A percentile compares a stretch with the other conserved stretches of the same genome.
Conservation (phyloP, 2,113 vertebrate genomes). For the Empidonax alnorum region DNA sequence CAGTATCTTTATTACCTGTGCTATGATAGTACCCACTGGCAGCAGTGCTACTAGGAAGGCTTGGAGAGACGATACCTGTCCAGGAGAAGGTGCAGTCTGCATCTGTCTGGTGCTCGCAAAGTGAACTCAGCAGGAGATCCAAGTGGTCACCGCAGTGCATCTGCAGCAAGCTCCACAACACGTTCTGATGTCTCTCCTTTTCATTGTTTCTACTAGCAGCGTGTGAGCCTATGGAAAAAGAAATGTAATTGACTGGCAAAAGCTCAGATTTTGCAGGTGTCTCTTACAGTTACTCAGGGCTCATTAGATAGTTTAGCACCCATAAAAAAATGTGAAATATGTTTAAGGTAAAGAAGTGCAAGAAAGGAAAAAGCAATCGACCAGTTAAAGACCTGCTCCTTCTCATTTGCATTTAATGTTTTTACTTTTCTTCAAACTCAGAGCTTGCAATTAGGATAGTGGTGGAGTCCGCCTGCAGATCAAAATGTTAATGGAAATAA, state of each 20-base stretch:
- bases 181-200: neutral
- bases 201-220: neutral
- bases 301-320: conserved; percentile 16
- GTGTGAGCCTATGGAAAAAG: neutral
- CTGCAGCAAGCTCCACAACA: neutral
- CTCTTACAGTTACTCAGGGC: conserved; percentile 5
- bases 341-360: neutral
- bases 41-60: neutral
- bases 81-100: neutral
- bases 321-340: neutral
- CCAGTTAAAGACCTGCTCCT: neutral
- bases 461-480: neutral
- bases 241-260: conserved; percentile 20
- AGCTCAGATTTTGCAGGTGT: conserved; percentile 48
- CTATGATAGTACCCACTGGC: neutral
- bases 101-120: neutral
- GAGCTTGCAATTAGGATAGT: neutral
- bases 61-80: rapidly evolving
- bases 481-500: neutral
- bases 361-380: neutral
- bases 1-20: neutral
- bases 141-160: neutral
- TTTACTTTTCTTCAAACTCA: neutral
- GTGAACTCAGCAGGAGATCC: neutral
- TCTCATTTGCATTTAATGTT: neutral